phyloP scores from a whole-genome alignment of 2,888 invertebrate genomes.

The Drosophila limbata region DNA sequence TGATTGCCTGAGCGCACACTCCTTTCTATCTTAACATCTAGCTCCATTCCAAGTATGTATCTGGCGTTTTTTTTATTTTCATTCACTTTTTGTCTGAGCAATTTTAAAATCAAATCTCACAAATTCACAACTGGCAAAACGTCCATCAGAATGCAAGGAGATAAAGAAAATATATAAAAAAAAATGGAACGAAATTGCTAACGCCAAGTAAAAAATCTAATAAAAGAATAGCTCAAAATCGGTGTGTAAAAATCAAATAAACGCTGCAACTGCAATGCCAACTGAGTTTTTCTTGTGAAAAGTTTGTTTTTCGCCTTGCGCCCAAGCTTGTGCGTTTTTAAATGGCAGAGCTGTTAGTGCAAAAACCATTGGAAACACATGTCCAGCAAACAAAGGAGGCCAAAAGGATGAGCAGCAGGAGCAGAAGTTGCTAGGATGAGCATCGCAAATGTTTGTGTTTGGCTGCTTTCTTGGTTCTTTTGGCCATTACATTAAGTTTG shows the following conservation, averaged over 20 bases:
- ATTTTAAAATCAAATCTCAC: slow-evolving; percentile 76
- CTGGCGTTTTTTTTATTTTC: not conserved
- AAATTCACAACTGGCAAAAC: slow-evolving; percentile 66
- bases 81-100: slow-evolving; percentile 53
- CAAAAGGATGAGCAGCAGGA: slow-evolving; percentile 25
- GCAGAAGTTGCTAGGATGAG: slow-evolving; percentile 9
- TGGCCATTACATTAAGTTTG: slow-evolving; percentile 75
- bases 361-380: slow-evolving; percentile 81
- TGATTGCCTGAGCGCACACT: not conserved
- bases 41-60: slow-evolving; percentile 15
- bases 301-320: slow-evolving; percentile 52
- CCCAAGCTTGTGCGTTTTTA: slow-evolving; percentile 72
- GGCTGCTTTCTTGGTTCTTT: slow-evolving; percentile 61
- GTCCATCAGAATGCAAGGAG: slow-evolving; percentile 11
- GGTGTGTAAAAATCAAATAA: slow-evolving; percentile 80
- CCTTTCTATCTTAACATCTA: slow-evolving; percentile 39
- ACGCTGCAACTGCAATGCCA: slow-evolving; percentile 59
- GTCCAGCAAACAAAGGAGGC: slow-evolving; percentile 61
- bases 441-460: slow-evolving; percentile 66
- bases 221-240: slow-evolving; percentile 80
- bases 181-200: slow-evolving; percentile 43
- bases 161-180: slow-evolving; percentile 22
- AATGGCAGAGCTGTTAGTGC: slow-evolving; percentile 69
- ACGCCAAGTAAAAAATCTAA: slow-evolving; percentile 70
- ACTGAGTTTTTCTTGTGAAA: slow-evolving; percentile 56